These are phyloP conservation scores for Pocillopora verrucosa DNA, from an alignment of 64 coral and sea anemone species.

Conservation along the genomic window DNA sequence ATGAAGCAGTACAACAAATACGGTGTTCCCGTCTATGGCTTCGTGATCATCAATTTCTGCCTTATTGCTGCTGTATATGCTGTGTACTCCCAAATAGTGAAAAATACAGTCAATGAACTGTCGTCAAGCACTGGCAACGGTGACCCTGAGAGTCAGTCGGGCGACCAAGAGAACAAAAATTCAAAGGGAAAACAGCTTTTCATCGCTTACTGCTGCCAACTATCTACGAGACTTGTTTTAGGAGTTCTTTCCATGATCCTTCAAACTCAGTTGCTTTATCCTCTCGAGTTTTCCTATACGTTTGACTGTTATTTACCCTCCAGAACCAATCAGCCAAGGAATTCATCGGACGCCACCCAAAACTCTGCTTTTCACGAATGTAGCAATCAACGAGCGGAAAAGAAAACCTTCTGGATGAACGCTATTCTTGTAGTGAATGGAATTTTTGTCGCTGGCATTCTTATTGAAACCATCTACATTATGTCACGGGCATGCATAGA, in stretches of 20 bases:
- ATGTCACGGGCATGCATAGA: background rate
- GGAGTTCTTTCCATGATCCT: background rate
- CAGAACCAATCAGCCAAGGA: background rate
- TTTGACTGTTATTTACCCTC: background rate
- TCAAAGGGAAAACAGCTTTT: background rate
- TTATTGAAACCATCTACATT: background rate
- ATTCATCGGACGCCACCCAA: background rate
- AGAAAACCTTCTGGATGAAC: no score
- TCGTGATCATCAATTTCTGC: background rate
- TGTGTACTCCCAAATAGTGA: background rate
- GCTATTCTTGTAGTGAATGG: background rate
- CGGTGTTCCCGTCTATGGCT: background rate
- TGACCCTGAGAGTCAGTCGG: no score
- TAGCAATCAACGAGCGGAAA: no score
- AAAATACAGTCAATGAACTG: background rate
- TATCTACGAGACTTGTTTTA: background rate
- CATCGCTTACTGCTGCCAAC: background rate
- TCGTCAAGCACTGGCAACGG: no score
- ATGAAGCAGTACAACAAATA: background rate
- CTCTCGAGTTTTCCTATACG: background rate
- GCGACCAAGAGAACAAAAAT: background rate
- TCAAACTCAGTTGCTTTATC: background rate
- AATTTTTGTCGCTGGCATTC: background rate
- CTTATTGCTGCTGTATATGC: background rate
- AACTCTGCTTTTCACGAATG: background rate